These are phyloP conservation scores for Apis laboriosa DNA, from an alignment of 1,140 invertebrate species.

Conservation along the genomic window DNA sequence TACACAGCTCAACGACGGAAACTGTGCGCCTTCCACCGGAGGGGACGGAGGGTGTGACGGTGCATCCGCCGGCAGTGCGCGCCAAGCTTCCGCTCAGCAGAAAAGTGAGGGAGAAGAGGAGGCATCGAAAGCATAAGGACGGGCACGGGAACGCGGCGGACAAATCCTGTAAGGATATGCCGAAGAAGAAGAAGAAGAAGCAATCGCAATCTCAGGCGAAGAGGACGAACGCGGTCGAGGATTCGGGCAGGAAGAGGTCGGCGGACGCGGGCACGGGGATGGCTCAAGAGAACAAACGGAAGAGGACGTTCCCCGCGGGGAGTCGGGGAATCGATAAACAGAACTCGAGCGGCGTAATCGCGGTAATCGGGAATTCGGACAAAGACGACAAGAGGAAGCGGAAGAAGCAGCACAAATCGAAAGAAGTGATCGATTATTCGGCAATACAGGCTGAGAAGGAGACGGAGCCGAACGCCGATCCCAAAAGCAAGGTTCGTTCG, in stretches of 20 bases:
- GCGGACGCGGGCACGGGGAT: constrained; percentile 26
- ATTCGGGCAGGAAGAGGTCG: constrained; percentile 46
- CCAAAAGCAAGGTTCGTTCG: constrained; percentile 90
- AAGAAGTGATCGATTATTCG: constrained; percentile 91
- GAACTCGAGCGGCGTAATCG: constrained; percentile 54
- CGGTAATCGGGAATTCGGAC: too few species aligned
- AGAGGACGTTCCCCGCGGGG: constrained; percentile 51
- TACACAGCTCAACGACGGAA: constrained; percentile 92
- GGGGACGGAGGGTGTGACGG: constrained; percentile 84
- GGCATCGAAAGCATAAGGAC: constrained; percentile 76
- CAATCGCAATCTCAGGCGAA: constrained; percentile 62
- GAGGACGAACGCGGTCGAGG: constrained; percentile 44
- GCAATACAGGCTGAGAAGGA: constrained; percentile 83
- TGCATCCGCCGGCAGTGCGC: constrained; percentile 82
- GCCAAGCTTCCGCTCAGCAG: constrained; percentile 83
- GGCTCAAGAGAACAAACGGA: constrained; percentile 64
- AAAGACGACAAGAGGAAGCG: constrained; percentile 76
- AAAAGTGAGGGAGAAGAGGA: constrained; percentile 82
- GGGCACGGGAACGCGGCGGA: constrained; percentile 21
- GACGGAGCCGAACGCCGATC: constrained; percentile 81
- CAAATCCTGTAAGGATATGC: constrained; percentile 48
- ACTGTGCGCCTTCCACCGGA: constrained; percentile 89
- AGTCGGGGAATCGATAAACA: constrained; percentile 63
- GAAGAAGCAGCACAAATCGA: constrained; percentile 78
- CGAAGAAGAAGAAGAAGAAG: constrained; percentile 70